Evolutionary conservation across 1,140 invertebrate genomes (phyloP), one percentile per base, ranked within the genome.

Genomic region (Drosophila kohkoa): DNA sequence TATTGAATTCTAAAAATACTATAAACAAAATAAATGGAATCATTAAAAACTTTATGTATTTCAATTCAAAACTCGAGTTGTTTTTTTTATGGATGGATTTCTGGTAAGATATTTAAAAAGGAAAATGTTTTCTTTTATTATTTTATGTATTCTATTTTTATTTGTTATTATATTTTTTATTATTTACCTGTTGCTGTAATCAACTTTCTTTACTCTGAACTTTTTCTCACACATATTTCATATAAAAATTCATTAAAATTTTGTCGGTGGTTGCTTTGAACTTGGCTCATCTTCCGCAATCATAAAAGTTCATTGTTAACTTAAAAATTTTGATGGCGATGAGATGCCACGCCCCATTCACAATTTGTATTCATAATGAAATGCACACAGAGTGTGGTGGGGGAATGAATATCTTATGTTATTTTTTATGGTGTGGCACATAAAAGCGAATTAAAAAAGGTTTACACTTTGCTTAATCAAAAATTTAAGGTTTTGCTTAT

Each of bases 381-480:
- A 55, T 28, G 51, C 25, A 13, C 51, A 20, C 3, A 8, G 13
- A n/a, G 51, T 11, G 49, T n/a, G 49, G 1, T 0, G n/a, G 6
- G 38, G 32, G 8, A 59, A 46, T 45, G 38, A 25, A 25, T 25
- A 25, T 25, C 20, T 25, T 25, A 25, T 25, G 20, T 25, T 25
- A 25, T 25, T 65, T 59, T 66, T 48, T 32, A 58, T 58, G 62
- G 20, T 4, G 43, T 32, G 38, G 7, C 38, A 35, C 48, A 52
- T 67, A 67, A 73, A 73, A 54, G 63, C 16, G 25, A 81, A 86
- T 87, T 86, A 82, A 87, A 86, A 81, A 45, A 43, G 74, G 52
- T 72, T 81, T 69, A 76, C 66, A 72, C 75, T 66, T 76, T 66
- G 51, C n/a, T 41, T 78, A 71, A 83, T 74, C 41, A 75, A 77